Percentiles rank a stretch among this genome's conserved stretches.
Conservation (phyloP, 2,888 invertebrate genomes). For the Agrochola macilenta region DNA sequence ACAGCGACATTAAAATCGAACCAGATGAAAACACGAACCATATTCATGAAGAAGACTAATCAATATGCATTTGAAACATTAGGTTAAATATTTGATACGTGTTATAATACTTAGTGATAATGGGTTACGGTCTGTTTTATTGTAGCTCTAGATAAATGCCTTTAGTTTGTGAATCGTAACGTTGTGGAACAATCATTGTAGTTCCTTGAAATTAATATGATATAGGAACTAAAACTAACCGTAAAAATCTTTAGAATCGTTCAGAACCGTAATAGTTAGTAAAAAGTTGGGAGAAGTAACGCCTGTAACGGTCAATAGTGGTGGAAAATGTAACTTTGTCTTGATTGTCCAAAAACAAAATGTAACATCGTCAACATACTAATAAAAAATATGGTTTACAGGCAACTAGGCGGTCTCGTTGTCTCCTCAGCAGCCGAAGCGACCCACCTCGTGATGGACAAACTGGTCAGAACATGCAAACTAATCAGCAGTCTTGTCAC, state of each 20-base stretch:
- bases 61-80: slow-evolving; percentile 8
- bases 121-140: slow-evolving; percentile 1
- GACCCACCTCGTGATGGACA: slow-evolving; percentile 97
- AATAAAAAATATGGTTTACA: slow-evolving; percentile 70
- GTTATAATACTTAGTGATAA: slow-evolving; percentile 2
- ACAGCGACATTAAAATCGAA: slow-evolving; percentile 53
- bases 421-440: slow-evolving; percentile 94
- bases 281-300: background rate
- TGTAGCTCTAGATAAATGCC: slow-evolving; percentile 12
- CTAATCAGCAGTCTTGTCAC: slow-evolving; percentile 96
- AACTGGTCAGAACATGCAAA: slow-evolving; percentile 95
- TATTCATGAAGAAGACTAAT: slow-evolving; percentile 28
- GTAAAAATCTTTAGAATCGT: background rate
- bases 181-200: no score
- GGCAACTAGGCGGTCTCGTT: slow-evolving; percentile 95
- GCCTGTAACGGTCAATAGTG: background rate
- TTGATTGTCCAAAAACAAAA: background rate
- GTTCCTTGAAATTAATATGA: background rate
- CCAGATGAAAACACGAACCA: slow-evolving; percentile 58
- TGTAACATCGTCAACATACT: background rate
- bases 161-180: background rate
- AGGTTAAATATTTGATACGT: slow-evolving; percentile 21
- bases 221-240: background rate
- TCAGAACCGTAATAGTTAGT: background rate
- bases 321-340: background rate